Evolutionary conservation across 2,113 vertebrate genomes (phyloP).

Genomic region (Phodopus roborovskii): DNA sequence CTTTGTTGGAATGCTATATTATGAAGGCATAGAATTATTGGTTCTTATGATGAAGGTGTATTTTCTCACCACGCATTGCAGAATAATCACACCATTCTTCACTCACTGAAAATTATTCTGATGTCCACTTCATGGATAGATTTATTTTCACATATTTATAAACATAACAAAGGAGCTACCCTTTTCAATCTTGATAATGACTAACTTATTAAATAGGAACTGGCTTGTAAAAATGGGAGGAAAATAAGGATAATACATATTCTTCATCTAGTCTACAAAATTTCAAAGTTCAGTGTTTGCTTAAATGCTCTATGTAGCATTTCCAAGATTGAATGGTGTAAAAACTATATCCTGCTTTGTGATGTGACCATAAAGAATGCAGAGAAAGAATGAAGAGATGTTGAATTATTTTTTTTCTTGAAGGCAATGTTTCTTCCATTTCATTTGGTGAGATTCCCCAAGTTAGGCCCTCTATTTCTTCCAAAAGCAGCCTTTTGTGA

Average conservation of each 20-base stretch:
- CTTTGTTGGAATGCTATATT: conserved; percentile 48
- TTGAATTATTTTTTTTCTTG: not conserved
- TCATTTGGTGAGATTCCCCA: not conserved
- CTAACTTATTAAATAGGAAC: conserved; percentile 6
- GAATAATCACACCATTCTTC: not conserved
- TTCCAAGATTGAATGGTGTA: conserved; percentile 6
- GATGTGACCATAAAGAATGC: not conserved
- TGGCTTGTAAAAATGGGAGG: not conserved
- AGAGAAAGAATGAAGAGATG: conserved; percentile 19
- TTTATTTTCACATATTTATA: conserved; percentile 50
- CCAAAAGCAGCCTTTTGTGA: conserved; percentile 41
- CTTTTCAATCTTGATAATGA: conserved; percentile 8
- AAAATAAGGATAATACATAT: conserved; percentile 40
- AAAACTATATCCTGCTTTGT: not conserved
- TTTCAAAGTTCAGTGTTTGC: conserved; percentile 7
- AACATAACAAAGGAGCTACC: conserved; percentile 23
- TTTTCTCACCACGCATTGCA: conserved; percentile 15
- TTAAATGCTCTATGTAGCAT: conserved; percentile 39
- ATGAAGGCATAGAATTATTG: conserved; percentile 27
- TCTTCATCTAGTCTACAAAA: conserved; percentile 51
- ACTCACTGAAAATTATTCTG: conserved; percentile 16
- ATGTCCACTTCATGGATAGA: conserved; percentile 34
- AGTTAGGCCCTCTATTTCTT: not conserved
- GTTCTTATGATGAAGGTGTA: conserved; percentile 19
- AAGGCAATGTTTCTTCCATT: not conserved